Conservation (phyloP, 2,888 invertebrate species). For the Chironomus tentans region DNA sequence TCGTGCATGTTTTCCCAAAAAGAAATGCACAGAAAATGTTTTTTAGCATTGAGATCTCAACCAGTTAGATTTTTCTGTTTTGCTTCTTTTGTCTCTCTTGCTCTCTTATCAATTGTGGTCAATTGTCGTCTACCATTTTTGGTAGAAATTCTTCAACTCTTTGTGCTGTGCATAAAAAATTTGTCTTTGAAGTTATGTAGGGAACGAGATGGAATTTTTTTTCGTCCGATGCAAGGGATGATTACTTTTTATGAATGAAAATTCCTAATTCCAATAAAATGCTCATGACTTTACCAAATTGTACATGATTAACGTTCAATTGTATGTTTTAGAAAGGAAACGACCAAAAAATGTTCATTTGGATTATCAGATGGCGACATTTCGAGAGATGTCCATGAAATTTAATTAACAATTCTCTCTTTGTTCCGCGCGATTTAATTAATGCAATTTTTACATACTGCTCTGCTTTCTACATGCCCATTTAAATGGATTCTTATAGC, state of each 20-base stretch:
- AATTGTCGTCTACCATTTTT: conserved; percentile 3
- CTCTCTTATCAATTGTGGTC: conserved; percentile 5
- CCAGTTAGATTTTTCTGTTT: neutral
- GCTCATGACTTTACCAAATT: neutral
- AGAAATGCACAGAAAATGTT: neutral
- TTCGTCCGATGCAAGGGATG: neutral
- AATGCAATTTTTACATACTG: neutral
- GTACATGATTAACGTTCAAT: neutral
- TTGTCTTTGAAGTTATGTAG: neutral
- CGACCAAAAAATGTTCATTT: neutral
- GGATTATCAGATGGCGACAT: conserved; percentile 12
- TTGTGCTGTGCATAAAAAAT: neutral
- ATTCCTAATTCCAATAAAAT: neutral
- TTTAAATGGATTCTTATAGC: too few relatives aligned
- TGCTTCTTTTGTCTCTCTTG: neutral
- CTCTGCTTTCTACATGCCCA: neutral
- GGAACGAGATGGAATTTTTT: neutral
- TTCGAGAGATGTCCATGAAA: neutral
- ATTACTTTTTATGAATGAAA: neutral
- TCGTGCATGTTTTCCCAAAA: conserved; percentile 3
- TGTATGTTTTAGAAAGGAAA: too few relatives aligned
- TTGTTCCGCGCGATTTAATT: neutral
- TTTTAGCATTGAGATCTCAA: neutral
- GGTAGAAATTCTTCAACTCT: neutral
- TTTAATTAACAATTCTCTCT: neutral